Conservation (phyloP, 2,888 invertebrate genomes). For the Uropetala carovei region DNA sequence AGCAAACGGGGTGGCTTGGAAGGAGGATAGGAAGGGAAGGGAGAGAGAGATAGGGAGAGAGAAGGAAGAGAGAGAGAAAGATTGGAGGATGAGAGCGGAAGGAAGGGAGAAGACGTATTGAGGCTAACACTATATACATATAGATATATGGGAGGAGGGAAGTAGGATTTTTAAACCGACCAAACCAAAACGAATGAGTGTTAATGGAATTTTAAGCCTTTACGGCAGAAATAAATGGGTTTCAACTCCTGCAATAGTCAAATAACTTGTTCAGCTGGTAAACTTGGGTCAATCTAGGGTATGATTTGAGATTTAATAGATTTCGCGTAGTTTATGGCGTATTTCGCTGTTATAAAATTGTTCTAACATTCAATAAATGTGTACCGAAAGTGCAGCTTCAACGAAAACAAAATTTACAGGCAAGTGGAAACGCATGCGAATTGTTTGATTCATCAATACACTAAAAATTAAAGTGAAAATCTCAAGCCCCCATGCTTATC, state of each 20-base stretch:
- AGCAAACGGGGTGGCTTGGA: constrained; percentile 5
- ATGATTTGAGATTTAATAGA: no score
- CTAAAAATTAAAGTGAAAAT: no score
- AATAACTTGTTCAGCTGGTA: not conserved
- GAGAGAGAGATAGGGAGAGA: constrained; percentile 65
- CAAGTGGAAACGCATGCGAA: no score
- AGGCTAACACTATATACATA: not conserved
- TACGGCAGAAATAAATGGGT: constrained; percentile 30
- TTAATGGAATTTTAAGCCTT: constrained; percentile 21
- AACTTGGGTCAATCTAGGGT: no score
- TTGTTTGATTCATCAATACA: no score
- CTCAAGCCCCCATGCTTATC: no score
- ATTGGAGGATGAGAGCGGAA: not conserved
- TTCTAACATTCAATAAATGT: no score
- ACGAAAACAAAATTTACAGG: no score
- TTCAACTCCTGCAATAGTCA: not conserved
- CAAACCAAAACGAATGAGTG: not conserved
- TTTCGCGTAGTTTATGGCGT: no score
- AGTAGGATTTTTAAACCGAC: not conserved
- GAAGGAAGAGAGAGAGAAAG: constrained; percentile 56
- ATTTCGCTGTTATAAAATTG: no score
- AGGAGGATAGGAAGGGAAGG: constrained; percentile 4
- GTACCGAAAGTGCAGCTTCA: no score
- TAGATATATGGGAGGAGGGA: not conserved
- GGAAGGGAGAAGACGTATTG: not conserved